Conservation (phyloP, 2,888 invertebrate species). For the Zeuzera pyrina region DNA sequence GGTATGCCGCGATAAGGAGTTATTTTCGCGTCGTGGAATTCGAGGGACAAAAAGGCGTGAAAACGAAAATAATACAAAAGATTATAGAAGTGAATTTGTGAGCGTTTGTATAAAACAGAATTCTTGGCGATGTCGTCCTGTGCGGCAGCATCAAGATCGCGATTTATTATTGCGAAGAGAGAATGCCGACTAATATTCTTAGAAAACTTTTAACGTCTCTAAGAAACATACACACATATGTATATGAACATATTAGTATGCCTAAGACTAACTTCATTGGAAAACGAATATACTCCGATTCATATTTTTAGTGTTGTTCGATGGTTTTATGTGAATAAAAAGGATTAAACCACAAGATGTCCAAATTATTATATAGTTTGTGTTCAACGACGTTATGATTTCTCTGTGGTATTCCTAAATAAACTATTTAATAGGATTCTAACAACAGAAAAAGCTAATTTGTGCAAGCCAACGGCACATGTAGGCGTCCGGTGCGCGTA, state of each 20-base stretch:
- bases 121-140: constrained; percentile 71
- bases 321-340: no score
- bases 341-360: no score
- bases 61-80: constrained; percentile 71
- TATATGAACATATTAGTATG: no score
- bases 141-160: constrained; percentile 63
- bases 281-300: no score
- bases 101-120: constrained; percentile 71
- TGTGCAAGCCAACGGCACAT: constrained; percentile 49
- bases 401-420: no score
- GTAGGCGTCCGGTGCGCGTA: constrained; percentile 51
- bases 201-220: constrained; percentile 57
- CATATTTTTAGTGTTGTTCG: no score
- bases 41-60: constrained; percentile 69
- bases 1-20: constrained; percentile 69
- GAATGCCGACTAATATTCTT: constrained; percentile 53
- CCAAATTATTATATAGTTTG: no score
- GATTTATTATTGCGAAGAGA: constrained; percentile 67
- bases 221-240: constrained; percentile 38
- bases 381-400: no score
- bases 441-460: constrained; percentile 45
- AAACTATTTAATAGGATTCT: no score
- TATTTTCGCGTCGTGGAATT: constrained; percentile 69
- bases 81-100: constrained; percentile 70
- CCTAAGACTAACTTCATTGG: no score